phyloP scores from a whole-genome alignment of 2,113 vertebrate genomes.

The Siphamia tubifer region DNA sequence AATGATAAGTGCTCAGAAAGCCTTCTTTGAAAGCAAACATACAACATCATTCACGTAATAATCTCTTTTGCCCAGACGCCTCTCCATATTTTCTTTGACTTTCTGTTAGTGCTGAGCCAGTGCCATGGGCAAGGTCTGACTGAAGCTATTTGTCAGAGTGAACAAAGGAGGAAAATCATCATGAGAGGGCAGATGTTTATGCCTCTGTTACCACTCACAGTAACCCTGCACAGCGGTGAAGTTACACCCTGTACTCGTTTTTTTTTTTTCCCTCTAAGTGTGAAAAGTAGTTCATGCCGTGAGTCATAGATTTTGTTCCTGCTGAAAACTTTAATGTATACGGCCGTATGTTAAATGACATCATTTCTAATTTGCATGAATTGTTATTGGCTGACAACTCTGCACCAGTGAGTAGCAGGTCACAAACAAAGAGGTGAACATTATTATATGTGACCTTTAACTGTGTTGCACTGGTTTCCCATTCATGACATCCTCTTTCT shows the following conservation, averaged over 20 bases:
- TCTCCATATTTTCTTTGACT: slow-evolving; percentile 32
- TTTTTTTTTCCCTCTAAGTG: too few relatives aligned
- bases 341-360: neutral
- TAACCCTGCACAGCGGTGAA: neutral
- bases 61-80: slow-evolving; percentile 11
- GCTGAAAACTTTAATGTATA: neutral
- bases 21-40: slow-evolving; percentile 24
- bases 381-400: too few relatives aligned
- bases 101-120: slow-evolving; percentile 30
- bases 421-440: too few relatives aligned
- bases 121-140: slow-evolving; percentile 41
- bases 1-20: slow-evolving; percentile 1
- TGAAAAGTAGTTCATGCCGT: neutral
- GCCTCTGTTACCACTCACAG: slow-evolving; percentile 2
- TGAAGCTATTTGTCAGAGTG: slow-evolving; percentile 31
- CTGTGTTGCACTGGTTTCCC: too few relatives aligned
- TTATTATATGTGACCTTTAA: too few relatives aligned
- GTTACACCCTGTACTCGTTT: neutral
- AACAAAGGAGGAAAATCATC: slow-evolving; percentile 20
- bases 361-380: too few relatives aligned
- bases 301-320: neutral
- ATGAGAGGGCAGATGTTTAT: slow-evolving; percentile 15
- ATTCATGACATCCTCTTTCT: too few relatives aligned
- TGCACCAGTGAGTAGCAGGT: too few relatives aligned
- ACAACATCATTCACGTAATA: slow-evolving; percentile 43